A percentile compares a stretch with the other conserved stretches of the same genome.
These are phyloP conservation scores for Orchestia grillus DNA, from an alignment of 1,140 invertebrate species.

Conservation along the genomic window DNA sequence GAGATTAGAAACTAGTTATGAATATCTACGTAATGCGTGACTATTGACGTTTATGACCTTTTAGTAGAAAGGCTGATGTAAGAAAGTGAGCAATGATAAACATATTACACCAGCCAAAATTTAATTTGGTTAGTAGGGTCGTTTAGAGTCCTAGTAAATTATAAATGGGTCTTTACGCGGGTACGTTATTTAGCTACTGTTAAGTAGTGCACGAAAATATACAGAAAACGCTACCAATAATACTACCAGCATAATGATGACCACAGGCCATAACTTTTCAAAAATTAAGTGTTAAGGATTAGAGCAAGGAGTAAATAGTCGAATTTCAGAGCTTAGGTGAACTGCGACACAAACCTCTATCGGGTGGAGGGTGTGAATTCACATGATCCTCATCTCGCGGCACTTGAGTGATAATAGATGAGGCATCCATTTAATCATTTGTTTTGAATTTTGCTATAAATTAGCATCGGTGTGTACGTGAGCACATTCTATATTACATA, in stretches of 20 bases:
- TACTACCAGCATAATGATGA: not conserved
- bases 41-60: no score
- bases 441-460: slow-evolving; percentile 70
- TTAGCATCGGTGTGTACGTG: slow-evolving; percentile 38
- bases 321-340: not conserved
- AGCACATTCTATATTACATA: slow-evolving; percentile 45
- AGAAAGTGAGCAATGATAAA: no score
- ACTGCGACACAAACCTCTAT: slow-evolving; percentile 83
- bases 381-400: slow-evolving; percentile 95
- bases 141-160: no score
- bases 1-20: no score
- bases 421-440: slow-evolving; percentile 95
- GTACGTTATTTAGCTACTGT: no score
- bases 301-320: not conserved
- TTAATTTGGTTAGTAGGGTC: no score
- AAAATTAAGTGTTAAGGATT: not conserved
- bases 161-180: no score
- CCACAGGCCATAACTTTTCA: not conserved
- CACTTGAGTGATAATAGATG: slow-evolving; percentile 98
- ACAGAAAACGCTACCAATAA: no score
- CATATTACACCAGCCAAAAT: no score
- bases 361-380: slow-evolving; percentile 85
- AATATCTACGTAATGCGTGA: no score
- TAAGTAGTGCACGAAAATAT: no score
- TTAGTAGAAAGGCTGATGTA: no score